These are phyloP conservation scores for Kryptolebias ocellatus DNA, from an alignment of 2,797 vertebrate genomes.

Conservation along the genomic window DNA sequence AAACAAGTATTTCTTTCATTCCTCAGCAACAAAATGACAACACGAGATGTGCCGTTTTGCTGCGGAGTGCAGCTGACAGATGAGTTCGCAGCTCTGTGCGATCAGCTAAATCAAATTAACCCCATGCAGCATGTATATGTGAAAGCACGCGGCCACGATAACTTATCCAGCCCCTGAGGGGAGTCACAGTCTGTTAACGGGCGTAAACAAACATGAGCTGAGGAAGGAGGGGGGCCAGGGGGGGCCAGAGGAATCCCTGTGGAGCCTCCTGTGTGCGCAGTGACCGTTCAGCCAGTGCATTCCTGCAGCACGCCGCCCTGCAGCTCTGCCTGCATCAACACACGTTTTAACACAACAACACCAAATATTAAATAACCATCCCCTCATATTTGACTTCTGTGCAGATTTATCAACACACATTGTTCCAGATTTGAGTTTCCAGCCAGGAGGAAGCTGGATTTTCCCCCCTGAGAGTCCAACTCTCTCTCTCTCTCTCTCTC, in stretches of 20 bases:
- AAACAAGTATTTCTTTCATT: not conserved
- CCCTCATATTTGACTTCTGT: slow-evolving; percentile 22
- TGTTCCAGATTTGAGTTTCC: slow-evolving; percentile 20
- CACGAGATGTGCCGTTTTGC: not conserved
- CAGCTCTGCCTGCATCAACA: slow-evolving; percentile 19
- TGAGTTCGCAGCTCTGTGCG: slow-evolving; percentile 20
- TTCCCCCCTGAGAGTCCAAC: slow-evolving; percentile 41
- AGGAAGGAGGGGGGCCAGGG: not conserved
- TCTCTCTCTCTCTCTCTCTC: not conserved
- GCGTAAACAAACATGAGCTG: slow-evolving; percentile 9
- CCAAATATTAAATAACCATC: slow-evolving; percentile 27
- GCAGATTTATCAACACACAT: slow-evolving; percentile 29
- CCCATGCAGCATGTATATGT: slow-evolving; percentile 14
- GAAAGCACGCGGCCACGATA: slow-evolving; percentile 21
- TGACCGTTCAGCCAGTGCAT: slow-evolving; percentile 55
- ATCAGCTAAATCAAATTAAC: slow-evolving; percentile 50
- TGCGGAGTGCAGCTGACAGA: slow-evolving; percentile 21
- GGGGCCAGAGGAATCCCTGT: slow-evolving; percentile 55
- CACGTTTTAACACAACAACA: slow-evolving; percentile 34
- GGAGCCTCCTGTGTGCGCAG: slow-evolving; percentile 49
- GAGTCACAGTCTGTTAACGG: slow-evolving; percentile 22
- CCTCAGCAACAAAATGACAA: not conserved
- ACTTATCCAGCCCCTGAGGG: slow-evolving; percentile 6
- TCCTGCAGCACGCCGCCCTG: slow-evolving; percentile 51
- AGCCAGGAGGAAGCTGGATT: slow-evolving; percentile 34